phyloP scores from a whole-genome alignment of 2,113 vertebrate species.

The Hoplias malabaricus region DNA sequence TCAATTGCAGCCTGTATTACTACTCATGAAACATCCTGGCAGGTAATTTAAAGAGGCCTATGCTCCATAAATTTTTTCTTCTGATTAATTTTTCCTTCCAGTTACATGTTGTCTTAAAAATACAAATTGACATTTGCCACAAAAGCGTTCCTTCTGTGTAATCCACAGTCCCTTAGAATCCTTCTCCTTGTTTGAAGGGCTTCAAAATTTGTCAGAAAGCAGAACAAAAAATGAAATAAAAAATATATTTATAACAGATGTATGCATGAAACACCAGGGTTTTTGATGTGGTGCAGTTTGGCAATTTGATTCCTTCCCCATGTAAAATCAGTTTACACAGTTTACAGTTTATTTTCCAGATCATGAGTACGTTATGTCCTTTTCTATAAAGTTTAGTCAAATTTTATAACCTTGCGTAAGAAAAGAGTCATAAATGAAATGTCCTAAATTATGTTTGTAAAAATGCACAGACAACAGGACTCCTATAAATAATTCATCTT shows the following conservation, averaged over 20 bases:
- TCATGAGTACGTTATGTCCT: no score
- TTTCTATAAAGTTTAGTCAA: no score
- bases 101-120: slow-evolving; percentile 62
- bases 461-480: slow-evolving; percentile 2
- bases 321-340: background rate
- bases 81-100: slow-evolving; percentile 64
- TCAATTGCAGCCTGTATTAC: slow-evolving; percentile 68
- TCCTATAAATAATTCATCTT: no score
- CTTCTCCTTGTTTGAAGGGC: background rate
- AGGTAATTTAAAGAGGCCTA: slow-evolving; percentile 71
- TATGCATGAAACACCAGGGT: no score
- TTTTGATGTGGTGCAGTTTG: background rate
- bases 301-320: background rate
- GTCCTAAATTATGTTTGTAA: no score
- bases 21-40: slow-evolving; percentile 72
- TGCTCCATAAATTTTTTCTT: slow-evolving; percentile 71
- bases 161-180: slow-evolving; percentile 31
- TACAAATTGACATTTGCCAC: slow-evolving; percentile 63
- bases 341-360: no score
- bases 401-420: no score
- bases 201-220: background rate
- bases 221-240: background rate
- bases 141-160: slow-evolving; percentile 30
- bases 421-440: no score
- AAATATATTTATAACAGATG: no score